Evolutionary conservation across 1,140 invertebrate genomes (phyloP).

Genomic region (Mya arenaria): DNA sequence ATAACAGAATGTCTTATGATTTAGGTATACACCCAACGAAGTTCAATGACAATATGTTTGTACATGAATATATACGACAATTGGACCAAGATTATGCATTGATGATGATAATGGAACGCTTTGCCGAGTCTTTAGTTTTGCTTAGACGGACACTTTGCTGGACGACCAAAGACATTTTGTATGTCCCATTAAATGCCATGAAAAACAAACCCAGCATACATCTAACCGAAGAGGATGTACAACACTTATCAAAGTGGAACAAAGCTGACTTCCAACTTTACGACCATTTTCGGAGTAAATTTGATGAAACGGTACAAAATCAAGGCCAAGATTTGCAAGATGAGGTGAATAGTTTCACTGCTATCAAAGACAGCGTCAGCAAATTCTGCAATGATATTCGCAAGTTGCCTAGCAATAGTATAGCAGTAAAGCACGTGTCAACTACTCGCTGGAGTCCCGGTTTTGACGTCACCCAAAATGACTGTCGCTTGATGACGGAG

Average conservation of each 20-base stretch:
- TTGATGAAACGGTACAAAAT: slow-evolving; percentile 55
- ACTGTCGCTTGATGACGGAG: slow-evolving; percentile 66
- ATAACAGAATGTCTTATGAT: slow-evolving; percentile 72
- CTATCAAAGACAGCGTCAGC: slow-evolving; percentile 53
- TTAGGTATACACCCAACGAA: slow-evolving; percentile 61
- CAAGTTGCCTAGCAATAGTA: slow-evolving; percentile 3
- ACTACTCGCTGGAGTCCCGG: slow-evolving; percentile 62
- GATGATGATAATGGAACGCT: slow-evolving; percentile 74
- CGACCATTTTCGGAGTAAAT: slow-evolving; percentile 59
- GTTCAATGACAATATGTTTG: slow-evolving; percentile 53
- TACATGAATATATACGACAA: slow-evolving; percentile 62
- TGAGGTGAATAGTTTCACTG: slow-evolving; percentile 67
- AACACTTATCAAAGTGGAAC: slow-evolving; percentile 56
- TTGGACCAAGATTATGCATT: slow-evolving; percentile 69
- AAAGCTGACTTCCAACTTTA: slow-evolving; percentile 70
- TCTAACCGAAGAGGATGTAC: slow-evolving; percentile 55
- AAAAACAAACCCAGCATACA: slow-evolving; percentile 47
- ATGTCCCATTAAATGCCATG: slow-evolving; percentile 68
- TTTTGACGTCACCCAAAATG: slow-evolving; percentile 55
- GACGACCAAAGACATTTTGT: slow-evolving; percentile 74
- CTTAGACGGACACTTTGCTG: slow-evolving; percentile 72
- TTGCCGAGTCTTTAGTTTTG: slow-evolving; percentile 75
- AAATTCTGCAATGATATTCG: slow-evolving; percentile 51
- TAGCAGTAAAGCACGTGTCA: too few relatives aligned
- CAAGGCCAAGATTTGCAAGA: slow-evolving; percentile 58